phyloP scores from a whole-genome alignment of 2,113 vertebrate species.

The Rostratula benghalensis region DNA sequence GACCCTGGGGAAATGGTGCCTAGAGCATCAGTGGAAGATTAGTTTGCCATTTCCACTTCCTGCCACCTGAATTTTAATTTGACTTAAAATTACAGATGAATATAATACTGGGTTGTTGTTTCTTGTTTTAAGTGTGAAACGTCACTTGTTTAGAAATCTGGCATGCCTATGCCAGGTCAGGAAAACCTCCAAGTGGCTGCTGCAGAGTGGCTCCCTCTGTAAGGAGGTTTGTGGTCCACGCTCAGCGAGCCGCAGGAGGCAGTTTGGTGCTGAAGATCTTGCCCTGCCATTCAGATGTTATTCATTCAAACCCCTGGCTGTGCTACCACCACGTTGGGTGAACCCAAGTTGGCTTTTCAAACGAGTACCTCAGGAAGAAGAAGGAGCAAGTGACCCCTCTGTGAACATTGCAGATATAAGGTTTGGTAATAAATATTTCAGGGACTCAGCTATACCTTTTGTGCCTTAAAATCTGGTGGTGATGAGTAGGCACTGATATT shows the following conservation, averaged over 20 bases:
- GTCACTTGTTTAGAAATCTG: not conserved
- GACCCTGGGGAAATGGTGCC: not conserved
- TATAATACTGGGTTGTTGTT: not conserved
- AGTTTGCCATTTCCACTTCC: not conserved
- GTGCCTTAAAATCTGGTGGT: not conserved
- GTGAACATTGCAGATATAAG: not conserved
- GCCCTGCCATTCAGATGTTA: not conserved
- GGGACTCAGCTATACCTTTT: not conserved
- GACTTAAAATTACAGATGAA: not conserved
- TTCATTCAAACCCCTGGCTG: not conserved
- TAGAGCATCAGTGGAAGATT: not conserved
- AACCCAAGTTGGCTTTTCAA: accelerated
- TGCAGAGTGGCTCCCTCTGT: accelerated
- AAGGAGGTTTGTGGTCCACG: not conserved
- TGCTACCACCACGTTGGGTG: not conserved
- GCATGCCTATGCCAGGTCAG: too few relatives aligned
- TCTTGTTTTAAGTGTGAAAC: not conserved
- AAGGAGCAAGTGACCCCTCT: not conserved
- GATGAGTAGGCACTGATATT: not conserved
- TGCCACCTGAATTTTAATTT: not conserved
- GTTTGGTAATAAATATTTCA: not conserved
- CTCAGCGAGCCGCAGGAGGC: accelerated
- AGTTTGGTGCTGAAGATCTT: too few relatives aligned
- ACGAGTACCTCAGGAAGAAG: accelerated
- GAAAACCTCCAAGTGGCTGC: accelerated